These are phyloP conservation scores for Calonectris borealis DNA, from an alignment of 2,113 vertebrate genomes.

Conservation along the genomic window DNA sequence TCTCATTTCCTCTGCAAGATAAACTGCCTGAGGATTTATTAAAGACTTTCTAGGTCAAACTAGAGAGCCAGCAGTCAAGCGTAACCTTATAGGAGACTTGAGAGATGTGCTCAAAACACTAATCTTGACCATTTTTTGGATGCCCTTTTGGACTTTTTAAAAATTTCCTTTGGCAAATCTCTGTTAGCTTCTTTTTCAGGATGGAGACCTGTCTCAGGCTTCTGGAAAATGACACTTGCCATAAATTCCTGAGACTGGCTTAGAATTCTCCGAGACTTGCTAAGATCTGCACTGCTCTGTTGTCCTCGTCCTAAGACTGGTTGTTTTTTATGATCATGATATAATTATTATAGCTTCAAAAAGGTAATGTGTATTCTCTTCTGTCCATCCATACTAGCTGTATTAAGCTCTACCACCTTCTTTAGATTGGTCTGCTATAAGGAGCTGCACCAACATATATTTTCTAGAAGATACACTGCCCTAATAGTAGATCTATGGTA, in stretches of 20 bases:
- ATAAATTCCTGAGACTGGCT: neutral
- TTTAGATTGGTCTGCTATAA: neutral
- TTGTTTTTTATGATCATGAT: neutral
- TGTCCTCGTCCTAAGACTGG: neutral
- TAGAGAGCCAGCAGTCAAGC: neutral
- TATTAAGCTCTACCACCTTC: neutral
- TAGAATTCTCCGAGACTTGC: neutral
- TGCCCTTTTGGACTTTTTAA: neutral
- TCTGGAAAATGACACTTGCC: neutral
- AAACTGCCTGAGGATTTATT: constrained; percentile 29
- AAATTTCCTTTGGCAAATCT: neutral
- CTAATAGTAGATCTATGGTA: neutral
- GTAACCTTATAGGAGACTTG: neutral
- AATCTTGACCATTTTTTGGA: neutral
- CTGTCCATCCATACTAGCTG: neutral
- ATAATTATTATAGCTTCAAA: neutral
- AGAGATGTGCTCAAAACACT: neutral
- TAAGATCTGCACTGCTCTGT: neutral
- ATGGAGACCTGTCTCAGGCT: neutral
- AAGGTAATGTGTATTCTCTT: neutral
- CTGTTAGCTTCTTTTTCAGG: neutral
- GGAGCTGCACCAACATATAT: neutral
- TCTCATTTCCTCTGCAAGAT: constrained; percentile 28
- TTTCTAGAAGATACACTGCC: neutral
- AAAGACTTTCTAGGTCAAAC: neutral